A percentile compares a stretch with the other conserved stretches of the same genome.
phyloP scores from a whole-genome alignment of 2,113 vertebrate genomes.

The Pardalotus punctatus region DNA sequence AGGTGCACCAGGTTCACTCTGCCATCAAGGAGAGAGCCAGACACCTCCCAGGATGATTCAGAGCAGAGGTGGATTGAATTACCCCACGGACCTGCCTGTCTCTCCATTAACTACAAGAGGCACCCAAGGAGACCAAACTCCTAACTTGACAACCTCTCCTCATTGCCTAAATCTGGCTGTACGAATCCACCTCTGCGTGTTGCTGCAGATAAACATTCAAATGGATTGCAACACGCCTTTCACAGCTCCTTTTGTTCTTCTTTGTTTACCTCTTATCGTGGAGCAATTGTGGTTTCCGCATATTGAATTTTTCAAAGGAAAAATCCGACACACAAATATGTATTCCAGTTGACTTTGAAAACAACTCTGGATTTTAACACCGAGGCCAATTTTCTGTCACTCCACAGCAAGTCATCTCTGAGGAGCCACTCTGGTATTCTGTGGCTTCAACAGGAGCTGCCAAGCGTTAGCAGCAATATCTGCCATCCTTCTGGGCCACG shows the following conservation, averaged over 20 bases:
- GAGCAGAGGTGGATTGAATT: background rate
- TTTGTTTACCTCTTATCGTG: slow-evolving; percentile 12
- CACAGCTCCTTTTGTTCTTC: slow-evolving; percentile 22
- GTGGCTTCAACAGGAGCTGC: background rate
- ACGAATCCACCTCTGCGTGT: background rate
- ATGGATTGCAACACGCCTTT: slow-evolving; percentile 39
- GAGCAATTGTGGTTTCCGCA: background rate
- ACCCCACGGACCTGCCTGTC: background rate
- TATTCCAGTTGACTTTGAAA: background rate
- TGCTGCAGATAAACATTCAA: slow-evolving; percentile 23
- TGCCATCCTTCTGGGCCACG: background rate
- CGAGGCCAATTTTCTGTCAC: background rate
- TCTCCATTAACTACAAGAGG: background rate
- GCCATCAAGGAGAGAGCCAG: background rate
- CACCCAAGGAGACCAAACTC: background rate
- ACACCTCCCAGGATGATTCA: slow-evolving; percentile 33
- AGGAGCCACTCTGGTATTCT: background rate
- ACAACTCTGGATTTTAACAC: background rate
- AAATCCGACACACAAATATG: background rate
- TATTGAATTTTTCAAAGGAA: slow-evolving; percentile 13
- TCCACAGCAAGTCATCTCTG: background rate
- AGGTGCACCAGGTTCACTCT: background rate
- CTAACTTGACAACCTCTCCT: background rate
- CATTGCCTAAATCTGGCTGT: background rate
- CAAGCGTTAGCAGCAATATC: background rate